Base-by-base conservation (phyloP, 2,113 vertebrate species). In the Mormyrus iriodes region DNA sequence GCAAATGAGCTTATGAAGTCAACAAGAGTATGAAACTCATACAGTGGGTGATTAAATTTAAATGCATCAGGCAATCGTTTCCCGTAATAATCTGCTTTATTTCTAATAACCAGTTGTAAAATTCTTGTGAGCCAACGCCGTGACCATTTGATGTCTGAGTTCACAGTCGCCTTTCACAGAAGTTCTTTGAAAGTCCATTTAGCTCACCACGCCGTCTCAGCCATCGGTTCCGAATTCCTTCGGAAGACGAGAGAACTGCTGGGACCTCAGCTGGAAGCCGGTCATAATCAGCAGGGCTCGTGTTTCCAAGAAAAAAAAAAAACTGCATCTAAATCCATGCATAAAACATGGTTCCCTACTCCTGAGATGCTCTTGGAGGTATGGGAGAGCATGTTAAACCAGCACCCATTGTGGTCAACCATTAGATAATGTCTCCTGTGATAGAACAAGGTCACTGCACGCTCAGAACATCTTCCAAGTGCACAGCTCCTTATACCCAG, bases 261-360 rank as follows among this genome's bases (percentile, higher is more conserved):
- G 90, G 61, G n/a, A 31, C 27, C 3, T 1, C 46, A 31, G 61
- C n/a, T 91, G 90, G 90, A 92, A 93, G 91, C 92, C 92, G 91
- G 92, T 93, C 92, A 92, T 89, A 91, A 92, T 92, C 90, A 92
- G 90, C 91, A 7, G 51, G 15, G 51, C 52, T n/a, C 90, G 92
- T 92, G 90, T 90, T 93, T 92, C 92, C 91, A 42, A 48, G 48
- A 35, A 31, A 76, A 51, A 93, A 86, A 93, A 91, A 92, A 93
- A 92, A 93, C 92, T 93, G 92, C 92, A 93, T 93, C 92, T 93
- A 94, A 90, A 91, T 90, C 91, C 88, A 93, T 95, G 92, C 94
- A 95, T 95, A 95, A 95, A 95, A 94, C 93, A 95, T 95, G 91
- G 90, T 88, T 93, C 92, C 92, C 91, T 93, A 91, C 93, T 93